A percentile compares a stretch with the other conserved stretches of the same genome.
phyloP scores from a whole-genome alignment of 2,797 vertebrate species.

The Urosaurus nigricauda region DNA sequence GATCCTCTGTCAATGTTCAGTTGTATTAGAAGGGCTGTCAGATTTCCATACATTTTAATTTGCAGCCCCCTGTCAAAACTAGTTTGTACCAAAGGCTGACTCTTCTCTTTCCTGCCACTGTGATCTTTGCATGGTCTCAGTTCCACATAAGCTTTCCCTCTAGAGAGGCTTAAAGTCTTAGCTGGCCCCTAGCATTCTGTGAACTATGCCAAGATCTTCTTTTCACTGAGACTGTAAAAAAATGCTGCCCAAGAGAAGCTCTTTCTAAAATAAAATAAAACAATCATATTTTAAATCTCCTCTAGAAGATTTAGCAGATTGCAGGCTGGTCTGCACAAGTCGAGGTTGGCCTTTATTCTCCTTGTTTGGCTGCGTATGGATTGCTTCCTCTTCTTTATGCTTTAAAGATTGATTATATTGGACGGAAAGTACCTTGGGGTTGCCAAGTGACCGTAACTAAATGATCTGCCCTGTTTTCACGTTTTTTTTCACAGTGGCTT shows the following conservation, averaged over 20 bases:
- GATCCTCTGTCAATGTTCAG: conserved; percentile 49
- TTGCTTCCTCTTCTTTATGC: background rate
- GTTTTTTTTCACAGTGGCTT: background rate
- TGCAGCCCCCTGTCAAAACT: conserved; percentile 46
- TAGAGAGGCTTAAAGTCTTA: conserved; percentile 20
- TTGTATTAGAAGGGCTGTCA: conserved; percentile 63
- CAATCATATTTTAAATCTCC: background rate
- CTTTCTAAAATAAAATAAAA: background rate
- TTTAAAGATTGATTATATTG: background rate
- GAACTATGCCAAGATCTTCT: background rate
- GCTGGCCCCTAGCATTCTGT: background rate
- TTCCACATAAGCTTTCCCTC: conserved; percentile 1
- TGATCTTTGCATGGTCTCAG: conserved; percentile 53
- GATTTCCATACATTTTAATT: conserved; percentile 69
- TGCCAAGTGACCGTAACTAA: background rate
- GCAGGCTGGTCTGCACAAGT: background rate
- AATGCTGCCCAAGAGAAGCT: conserved; percentile 21
- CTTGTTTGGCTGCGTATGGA: too few species aligned
- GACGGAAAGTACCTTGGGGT: background rate
- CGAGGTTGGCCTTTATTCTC: background rate
- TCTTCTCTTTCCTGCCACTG: conserved; percentile 51
- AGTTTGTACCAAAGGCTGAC: conserved; percentile 41
- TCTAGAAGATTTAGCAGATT: background rate
- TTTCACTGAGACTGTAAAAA: conserved; percentile 8
- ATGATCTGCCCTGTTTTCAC: background rate